These are phyloP conservation scores for Phortica magna DNA, from an alignment of 2,888 invertebrate genomes.

Conservation along the genomic window DNA sequence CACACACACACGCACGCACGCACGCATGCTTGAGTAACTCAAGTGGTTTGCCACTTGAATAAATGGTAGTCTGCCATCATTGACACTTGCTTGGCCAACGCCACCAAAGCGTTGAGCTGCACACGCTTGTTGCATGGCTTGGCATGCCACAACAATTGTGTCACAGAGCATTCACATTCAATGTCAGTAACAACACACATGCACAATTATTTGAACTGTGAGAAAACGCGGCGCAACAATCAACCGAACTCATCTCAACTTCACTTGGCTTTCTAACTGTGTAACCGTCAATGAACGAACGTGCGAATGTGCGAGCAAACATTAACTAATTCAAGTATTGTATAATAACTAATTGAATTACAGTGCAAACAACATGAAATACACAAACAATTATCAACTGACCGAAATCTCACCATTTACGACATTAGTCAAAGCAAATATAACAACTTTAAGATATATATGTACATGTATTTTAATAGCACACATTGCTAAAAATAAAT, in stretches of 20 bases:
- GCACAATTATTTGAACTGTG: neutral
- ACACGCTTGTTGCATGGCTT: neutral
- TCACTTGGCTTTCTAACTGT: too few species aligned
- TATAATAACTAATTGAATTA: neutral
- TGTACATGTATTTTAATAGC: neutral
- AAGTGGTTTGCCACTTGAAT: too few species aligned
- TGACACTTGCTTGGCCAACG: too few species aligned
- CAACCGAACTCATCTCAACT: too few species aligned
- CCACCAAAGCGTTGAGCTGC: too few species aligned
- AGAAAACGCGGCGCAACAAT: neutral
- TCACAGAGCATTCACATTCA: neutral
- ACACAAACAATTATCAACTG: neutral
- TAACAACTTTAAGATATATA: too few species aligned
- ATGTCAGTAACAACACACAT: neutral
- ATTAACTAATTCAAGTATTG: neutral
- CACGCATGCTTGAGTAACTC: too few species aligned
- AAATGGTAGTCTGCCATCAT: too few species aligned
- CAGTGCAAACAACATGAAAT: neutral
- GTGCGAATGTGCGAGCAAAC: too few species aligned
- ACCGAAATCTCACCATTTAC: neutral
- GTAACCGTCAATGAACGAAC: too few species aligned
- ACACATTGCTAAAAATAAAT: constrained; percentile 8
- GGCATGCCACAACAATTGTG: neutral
- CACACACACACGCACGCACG: too few species aligned
- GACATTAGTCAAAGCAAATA: neutral